Base-by-base conservation (phyloP, 2,113 vertebrate genomes). In the Platichthys stellatus region DNA sequence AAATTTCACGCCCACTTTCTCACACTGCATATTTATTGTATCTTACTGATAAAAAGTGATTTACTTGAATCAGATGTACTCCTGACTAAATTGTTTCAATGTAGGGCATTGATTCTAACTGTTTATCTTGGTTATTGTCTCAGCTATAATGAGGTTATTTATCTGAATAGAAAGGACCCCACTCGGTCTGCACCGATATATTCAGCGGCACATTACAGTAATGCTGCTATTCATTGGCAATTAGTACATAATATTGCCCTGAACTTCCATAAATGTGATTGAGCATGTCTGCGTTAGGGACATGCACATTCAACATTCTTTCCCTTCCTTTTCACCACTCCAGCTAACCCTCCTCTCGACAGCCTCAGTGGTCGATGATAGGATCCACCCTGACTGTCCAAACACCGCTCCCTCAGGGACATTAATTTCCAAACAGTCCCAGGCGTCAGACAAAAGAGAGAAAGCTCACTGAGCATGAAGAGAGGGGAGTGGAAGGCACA, bases 61-160 rank as follows among this genome's bases (percentile, higher is more conserved):
- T 31, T 31, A 31, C 6, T 31, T 1, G 31, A 31, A 31, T 31
- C 40, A 15, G 64, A 56, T 72, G 60, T 49, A 78, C 45, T 63
- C 71, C 40, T 68, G 72, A 51, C 35, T 58, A 38, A 69, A 69
- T 69, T 18, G 62, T 75, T 79, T 71, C 72, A n/a, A 69, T 26
- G 31, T 13, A 65, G 58, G 54, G 23, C 64, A 69, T 54, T 54
- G 62, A 73, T 81, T 84, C 31, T 40, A 47, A 28, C 53, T 64
- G 69, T 88, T 84, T 64, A 62, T 88, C 86, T 87, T 83, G n/a
- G 70, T 82, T 86, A 83, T 88, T 83, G 70, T 86, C 78, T 66
- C 8, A 51, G 63, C 59, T 74, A 58, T 74, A 90, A 78, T 77
- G 47, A 89, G 76, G 65, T 66, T 86, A 85, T 90, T 88, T 89